Conservation (phyloP, 2,113 vertebrate species). For the Chamaea fasciata region DNA sequence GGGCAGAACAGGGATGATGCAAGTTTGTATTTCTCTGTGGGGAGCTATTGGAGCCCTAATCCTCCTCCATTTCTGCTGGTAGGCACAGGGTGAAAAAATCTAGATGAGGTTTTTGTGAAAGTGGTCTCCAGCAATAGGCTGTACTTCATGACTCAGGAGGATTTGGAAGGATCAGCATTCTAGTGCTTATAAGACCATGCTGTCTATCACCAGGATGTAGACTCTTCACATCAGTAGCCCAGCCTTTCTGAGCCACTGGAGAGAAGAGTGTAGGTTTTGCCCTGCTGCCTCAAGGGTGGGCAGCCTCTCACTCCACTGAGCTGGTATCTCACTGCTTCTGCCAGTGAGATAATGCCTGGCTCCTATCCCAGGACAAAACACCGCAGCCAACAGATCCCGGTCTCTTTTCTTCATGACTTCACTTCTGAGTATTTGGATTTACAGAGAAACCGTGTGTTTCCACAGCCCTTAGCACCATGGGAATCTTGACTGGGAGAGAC, state of each 20-base stretch:
- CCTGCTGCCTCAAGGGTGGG: background rate
- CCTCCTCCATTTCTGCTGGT: background rate
- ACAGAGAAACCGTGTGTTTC: background rate
- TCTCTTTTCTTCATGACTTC: background rate
- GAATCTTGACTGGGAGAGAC: background rate
- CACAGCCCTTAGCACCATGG: background rate
- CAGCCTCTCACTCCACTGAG: background rate
- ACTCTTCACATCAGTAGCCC: background rate
- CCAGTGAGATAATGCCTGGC: background rate
- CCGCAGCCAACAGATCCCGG: background rate
- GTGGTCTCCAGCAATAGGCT: background rate
- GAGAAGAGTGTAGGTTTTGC: background rate
- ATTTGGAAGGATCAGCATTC: background rate
- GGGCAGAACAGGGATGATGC: background rate
- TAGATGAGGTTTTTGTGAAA: background rate
- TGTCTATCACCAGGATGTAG: background rate
- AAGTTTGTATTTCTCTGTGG: background rate
- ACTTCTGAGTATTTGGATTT: background rate
- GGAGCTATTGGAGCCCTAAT: background rate
- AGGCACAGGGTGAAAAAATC: background rate
- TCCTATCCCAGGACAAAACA: background rate
- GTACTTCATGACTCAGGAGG: background rate
- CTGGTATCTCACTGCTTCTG: background rate
- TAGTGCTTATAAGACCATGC: background rate
- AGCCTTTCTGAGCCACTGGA: background rate